Percentiles rank a stretch among this genome's conserved stretches.
phyloP scores from a whole-genome alignment of 2,113 vertebrate species.

The Phaethon lepturus region DNA sequence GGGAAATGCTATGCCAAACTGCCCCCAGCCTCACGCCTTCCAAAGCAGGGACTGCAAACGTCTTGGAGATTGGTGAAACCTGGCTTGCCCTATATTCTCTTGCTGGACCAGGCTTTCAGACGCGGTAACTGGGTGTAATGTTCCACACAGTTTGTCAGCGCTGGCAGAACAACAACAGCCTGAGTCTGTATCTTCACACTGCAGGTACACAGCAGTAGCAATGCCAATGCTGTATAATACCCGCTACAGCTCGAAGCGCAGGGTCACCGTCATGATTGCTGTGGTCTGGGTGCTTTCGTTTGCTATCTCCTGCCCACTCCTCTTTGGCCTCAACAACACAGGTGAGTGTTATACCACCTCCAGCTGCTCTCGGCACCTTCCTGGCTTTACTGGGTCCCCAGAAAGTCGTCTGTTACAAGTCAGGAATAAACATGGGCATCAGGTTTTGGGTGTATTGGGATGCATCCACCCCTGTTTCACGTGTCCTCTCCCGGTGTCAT shows the following conservation, averaged over 20 bases:
- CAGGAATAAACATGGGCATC: fast-evolving
- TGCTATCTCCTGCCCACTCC: constrained; percentile 94
- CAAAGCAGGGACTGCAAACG: not conserved
- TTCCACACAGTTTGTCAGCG: not conserved
- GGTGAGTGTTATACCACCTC: constrained; percentile 73
- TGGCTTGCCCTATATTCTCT: fast-evolving
- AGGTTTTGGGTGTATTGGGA: not conserved
- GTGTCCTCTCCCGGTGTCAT: fast-evolving
- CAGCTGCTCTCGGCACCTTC: not conserved
- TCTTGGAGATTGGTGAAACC: fast-evolving
- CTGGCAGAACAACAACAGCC: not conserved
- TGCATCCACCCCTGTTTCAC: too few species aligned
- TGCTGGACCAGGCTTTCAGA: not conserved
- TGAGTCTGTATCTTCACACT: not conserved
- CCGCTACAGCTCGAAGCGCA: constrained; percentile 94
- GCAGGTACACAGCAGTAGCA: constrained; percentile 96
- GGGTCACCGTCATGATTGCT: constrained; percentile 95
- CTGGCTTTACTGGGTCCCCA: not conserved
- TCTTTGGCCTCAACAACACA: constrained; percentile 96
- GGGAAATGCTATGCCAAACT: fast-evolving
- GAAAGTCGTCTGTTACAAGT: fast-evolving
- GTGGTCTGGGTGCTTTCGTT: constrained; percentile 98
- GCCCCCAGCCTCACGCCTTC: not conserved
- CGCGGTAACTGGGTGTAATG: not conserved
- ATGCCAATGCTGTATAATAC: constrained; percentile 99